These are phyloP conservation scores for Ennomos erosarius DNA, from an alignment of 2,888 invertebrate genomes.

Conservation along the genomic window DNA sequence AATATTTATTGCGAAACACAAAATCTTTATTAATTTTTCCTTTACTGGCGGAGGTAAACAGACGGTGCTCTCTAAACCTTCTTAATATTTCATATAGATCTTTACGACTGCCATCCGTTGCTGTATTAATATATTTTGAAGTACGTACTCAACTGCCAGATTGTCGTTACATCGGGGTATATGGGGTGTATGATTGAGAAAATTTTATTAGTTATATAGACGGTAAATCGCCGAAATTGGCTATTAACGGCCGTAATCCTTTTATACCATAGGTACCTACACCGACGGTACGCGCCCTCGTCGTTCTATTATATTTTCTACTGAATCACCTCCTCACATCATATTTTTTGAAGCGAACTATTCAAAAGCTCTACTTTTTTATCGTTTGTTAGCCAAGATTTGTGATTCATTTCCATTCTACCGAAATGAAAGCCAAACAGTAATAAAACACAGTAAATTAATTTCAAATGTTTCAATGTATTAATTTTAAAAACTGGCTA, in stretches of 20 bases:
- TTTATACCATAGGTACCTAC: too few species aligned
- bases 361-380: conserved; percentile 1
- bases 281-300: conserved; percentile 6
- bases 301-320: conserved; percentile 17
- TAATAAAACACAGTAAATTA: too few species aligned
- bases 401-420: too few species aligned
- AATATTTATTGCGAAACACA: conserved; percentile 22
- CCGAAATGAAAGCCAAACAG: too few species aligned
- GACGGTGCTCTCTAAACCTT: conserved; percentile 15
- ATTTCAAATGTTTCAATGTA: too few species aligned
- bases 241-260: conserved; percentile 37
- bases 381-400: too few species aligned
- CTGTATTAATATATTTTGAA: conserved; percentile 27
- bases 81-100: conserved; percentile 18
- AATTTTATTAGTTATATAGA: conserved; percentile 36
- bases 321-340: conserved; percentile 8
- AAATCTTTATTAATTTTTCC: conserved; percentile 15
- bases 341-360: conserved; percentile 9
- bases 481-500: too few species aligned
- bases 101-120: conserved; percentile 25
- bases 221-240: conserved; percentile 35
- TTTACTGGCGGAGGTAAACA: conserved; percentile 15
- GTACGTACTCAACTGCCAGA: conserved; percentile 32
- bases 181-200: conserved; percentile 41
- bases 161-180: conserved; percentile 36